These are phyloP conservation scores for Siderastrea radians DNA, from an alignment of 92 coral and sea anemone species.

Conservation along the genomic window DNA sequence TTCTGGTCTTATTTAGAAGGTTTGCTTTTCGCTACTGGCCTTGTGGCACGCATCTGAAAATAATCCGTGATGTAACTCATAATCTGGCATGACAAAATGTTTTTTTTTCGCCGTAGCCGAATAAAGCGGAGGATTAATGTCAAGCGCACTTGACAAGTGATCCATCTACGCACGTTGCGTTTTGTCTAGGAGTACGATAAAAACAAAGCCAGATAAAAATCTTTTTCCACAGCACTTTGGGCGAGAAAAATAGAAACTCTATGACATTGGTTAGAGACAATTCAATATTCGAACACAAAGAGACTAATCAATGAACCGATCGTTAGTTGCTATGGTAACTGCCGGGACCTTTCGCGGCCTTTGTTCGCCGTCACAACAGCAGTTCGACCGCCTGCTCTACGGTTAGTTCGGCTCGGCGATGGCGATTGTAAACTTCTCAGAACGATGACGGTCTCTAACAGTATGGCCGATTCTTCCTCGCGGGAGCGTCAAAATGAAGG, in stretches of 20 bases:
- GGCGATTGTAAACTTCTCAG: constrained; percentile 24
- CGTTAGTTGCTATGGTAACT: constrained; percentile 65
- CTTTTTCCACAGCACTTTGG: neutral
- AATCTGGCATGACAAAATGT: neutral
- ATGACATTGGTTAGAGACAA: neutral
- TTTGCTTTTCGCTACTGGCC: neutral
- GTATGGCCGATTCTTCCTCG: constrained; percentile 85
- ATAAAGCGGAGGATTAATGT: constrained; percentile 6
- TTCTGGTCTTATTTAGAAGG: too few relatives aligned
- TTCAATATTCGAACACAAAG: neutral
- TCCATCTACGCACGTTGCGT: neutral
- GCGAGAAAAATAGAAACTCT: neutral
- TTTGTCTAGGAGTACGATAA: neutral
- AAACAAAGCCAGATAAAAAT: constrained; percentile 7
- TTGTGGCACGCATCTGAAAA: neutral
- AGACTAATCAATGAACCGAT: neutral
- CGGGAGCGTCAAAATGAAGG: constrained; percentile 62
- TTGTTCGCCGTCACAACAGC: constrained; percentile 64
- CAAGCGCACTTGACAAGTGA: neutral
- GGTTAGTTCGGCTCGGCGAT: constrained; percentile 13
- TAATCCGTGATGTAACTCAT: neutral
- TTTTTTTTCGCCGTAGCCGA: neutral
- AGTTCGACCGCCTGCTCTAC: neutral
- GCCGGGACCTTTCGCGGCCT: constrained; percentile 47
- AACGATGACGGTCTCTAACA: constrained; percentile 89